These are phyloP conservation scores for Ceratina calcarata DNA, from an alignment of 1,140 invertebrate genomes.

Conservation along the genomic window DNA sequence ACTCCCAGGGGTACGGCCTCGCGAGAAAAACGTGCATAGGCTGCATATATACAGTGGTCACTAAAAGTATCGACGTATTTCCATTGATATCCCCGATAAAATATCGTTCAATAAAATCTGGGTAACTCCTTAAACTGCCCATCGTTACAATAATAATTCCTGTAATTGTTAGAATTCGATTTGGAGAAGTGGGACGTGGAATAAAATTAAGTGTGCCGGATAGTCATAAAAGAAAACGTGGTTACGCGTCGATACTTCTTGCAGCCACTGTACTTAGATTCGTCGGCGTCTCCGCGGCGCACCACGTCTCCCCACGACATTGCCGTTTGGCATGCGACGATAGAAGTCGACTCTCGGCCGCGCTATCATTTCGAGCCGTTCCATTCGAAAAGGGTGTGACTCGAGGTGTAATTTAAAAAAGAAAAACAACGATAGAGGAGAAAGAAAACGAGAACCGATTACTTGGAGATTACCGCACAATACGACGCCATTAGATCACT, in stretches of 20 bases:
- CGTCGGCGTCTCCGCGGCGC: constrained; percentile 35
- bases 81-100: no score
- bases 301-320: constrained; percentile 59
- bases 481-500: constrained; percentile 64
- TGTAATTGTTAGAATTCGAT: no score
- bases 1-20: constrained; percentile 40
- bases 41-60: background rate
- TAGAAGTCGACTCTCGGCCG: constrained; percentile 60
- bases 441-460: constrained; percentile 60
- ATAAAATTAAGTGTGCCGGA: no score
- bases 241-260: no score
- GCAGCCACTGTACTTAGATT: background rate
- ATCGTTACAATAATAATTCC: no score
- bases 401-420: constrained; percentile 69
- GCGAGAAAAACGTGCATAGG: constrained; percentile 15
- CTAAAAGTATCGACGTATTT: no score
- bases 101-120: no score
- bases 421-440: background rate
- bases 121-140: no score
- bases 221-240: background rate
- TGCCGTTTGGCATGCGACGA: constrained; percentile 77
- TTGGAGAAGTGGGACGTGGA: no score
- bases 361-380: constrained; percentile 76
- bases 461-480: constrained; percentile 68
- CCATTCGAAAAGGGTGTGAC: constrained; percentile 75